These are phyloP conservation scores for Reticulitermes speratus DNA, from an alignment of 1,140 invertebrate species.

Conservation along the genomic window DNA sequence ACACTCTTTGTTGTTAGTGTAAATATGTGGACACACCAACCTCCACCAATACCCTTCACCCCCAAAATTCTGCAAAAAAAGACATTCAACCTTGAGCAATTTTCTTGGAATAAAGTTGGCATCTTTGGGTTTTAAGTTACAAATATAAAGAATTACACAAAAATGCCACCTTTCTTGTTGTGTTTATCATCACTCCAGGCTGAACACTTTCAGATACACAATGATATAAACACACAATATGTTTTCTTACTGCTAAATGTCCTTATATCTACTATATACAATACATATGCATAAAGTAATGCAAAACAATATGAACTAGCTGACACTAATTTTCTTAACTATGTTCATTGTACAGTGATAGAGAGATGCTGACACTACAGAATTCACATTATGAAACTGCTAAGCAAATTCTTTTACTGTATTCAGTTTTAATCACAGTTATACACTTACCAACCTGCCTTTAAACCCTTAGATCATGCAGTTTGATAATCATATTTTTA, in stretches of 20 bases:
- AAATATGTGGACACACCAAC: neutral
- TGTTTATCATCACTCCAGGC: constrained; percentile 1
- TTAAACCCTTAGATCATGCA: too few relatives aligned
- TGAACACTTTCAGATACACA: neutral
- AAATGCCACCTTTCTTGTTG: neutral
- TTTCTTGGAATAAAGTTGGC: neutral
- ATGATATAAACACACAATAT: neutral
- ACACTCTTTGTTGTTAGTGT: neutral
- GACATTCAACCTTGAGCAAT: constrained; percentile 10
- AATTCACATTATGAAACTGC: neutral
- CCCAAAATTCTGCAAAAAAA: neutral
- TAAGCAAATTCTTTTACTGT: too few relatives aligned
- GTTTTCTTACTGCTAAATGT: neutral
- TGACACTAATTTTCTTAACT: neutral
- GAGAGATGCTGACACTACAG: neutral
- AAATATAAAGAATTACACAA: neutral
- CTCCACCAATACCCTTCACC: neutral
- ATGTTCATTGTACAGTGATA: neutral
- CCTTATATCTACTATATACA: neutral
- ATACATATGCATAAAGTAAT: neutral
- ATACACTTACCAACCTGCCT: too few relatives aligned
- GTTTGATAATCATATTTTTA: too few relatives aligned
- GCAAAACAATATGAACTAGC: neutral
- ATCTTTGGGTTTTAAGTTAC: constrained; percentile 6
- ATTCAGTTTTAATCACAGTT: too few relatives aligned